Conservation (phyloP, 2,888 invertebrate species). For the Troides aeacus region DNA sequence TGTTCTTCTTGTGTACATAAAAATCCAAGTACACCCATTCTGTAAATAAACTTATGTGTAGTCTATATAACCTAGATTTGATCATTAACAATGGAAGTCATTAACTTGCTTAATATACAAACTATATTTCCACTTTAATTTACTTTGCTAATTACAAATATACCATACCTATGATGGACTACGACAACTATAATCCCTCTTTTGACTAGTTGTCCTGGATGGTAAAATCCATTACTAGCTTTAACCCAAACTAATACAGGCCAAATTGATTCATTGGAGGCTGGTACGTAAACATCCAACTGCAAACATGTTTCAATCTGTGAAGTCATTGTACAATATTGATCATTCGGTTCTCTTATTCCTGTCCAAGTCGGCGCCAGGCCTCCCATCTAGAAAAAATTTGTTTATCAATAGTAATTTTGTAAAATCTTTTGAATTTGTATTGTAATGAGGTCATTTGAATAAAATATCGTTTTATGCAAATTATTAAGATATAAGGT, state of each 20-base stretch:
- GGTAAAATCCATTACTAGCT: slow-evolving; percentile 51
- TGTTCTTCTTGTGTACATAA: slow-evolving; percentile 56
- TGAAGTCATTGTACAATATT: slow-evolving; percentile 49
- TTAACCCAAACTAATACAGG: slow-evolving; percentile 67
- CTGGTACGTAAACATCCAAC: slow-evolving; percentile 82
- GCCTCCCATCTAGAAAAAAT: slow-evolving; percentile 51
- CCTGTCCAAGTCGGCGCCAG: slow-evolving; percentile 62
- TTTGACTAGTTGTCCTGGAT: slow-evolving; percentile 55
- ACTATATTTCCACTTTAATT: background rate
- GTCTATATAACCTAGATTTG: background rate
- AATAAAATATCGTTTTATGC: too few relatives aligned
- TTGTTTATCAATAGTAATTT: background rate
- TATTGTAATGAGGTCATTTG: too few relatives aligned
- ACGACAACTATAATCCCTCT: slow-evolving; percentile 58
- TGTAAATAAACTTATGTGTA: slow-evolving; percentile 33
- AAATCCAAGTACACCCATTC: slow-evolving; percentile 63
- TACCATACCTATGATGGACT: slow-evolving; percentile 59
- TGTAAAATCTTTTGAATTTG: too few relatives aligned
- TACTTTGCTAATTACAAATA: background rate
- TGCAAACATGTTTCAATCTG: slow-evolving; percentile 82
- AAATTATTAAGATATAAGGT: too few relatives aligned
- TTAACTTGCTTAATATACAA: background rate
- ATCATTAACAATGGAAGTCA: background rate
- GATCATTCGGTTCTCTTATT: slow-evolving; percentile 48
- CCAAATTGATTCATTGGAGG: slow-evolving; percentile 46